Evolutionary conservation across 2,797 vertebrate species (phyloP).

Genomic region (Urophycis tenuis): DNA sequence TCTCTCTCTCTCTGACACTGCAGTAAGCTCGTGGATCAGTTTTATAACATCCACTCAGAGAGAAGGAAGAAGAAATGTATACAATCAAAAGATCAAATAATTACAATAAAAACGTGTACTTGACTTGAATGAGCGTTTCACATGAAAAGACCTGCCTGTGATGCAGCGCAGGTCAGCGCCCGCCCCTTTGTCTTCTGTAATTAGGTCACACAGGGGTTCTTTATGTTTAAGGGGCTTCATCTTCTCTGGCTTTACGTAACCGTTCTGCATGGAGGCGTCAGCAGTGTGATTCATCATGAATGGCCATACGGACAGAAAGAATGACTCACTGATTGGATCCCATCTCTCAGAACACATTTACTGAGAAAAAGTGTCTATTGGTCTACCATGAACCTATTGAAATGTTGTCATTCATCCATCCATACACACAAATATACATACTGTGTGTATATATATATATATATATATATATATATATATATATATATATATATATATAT

Average conservation of each 20-base stretch:
- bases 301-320: slow-evolving; percentile 19
- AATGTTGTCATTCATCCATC: neutral
- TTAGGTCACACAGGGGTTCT: slow-evolving; percentile 21
- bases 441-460: no score
- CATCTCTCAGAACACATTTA: slow-evolving; percentile 11
- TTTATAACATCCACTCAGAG: neutral
- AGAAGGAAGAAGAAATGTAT: neutral
- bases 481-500: no score
- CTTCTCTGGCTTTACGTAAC: slow-evolving; percentile 38
- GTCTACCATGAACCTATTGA: neutral
- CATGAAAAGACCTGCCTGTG: slow-evolving; percentile 29
- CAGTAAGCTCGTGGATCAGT: neutral
- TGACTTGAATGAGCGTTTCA: slow-evolving; percentile 4
- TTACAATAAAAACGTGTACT: neutral
- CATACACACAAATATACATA: no score
- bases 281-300: slow-evolving; percentile 28
- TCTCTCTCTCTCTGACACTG: neutral
- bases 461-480: no score
- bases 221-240: slow-evolving; percentile 40
- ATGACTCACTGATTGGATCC: slow-evolving; percentile 26
- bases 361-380: neutral
- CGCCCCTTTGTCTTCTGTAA: slow-evolving; percentile 41
- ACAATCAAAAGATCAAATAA: neutral
- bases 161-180: slow-evolving; percentile 32
- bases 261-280: slow-evolving; percentile 20